A percentile compares a stretch with the other conserved stretches of the same genome.
Conservation (phyloP, 2,113 vertebrate genomes). For the Shinisaurus crocodilurus region DNA sequence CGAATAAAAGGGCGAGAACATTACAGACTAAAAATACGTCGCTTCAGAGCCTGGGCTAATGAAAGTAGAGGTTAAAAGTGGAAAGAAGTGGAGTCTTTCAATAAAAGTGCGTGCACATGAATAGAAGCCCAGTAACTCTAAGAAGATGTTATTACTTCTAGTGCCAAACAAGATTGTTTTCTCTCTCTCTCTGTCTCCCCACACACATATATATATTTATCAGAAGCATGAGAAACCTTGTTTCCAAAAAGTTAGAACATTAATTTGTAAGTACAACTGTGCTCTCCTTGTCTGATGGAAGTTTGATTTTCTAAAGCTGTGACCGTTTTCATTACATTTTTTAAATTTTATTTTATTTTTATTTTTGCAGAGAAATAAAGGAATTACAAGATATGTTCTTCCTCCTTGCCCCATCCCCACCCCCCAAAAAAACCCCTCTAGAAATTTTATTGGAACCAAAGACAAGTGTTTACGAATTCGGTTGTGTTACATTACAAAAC, state of each 20-base stretch:
- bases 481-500: too few species aligned
- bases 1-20: conserved; percentile 53
- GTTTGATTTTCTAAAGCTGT: conserved; percentile 20
- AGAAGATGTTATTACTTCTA: conserved; percentile 11
- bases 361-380: neutral
- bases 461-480: neutral
- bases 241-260: conserved; percentile 14
- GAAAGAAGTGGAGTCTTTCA: conserved; percentile 46
- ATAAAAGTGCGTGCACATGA: conserved; percentile 13
- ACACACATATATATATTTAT: too few species aligned
- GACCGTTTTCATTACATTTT: conserved; percentile 9
- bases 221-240: conserved; percentile 11
- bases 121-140: conserved; percentile 13
- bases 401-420: neutral
- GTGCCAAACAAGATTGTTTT: conserved; percentile 17
- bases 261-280: conserved; percentile 32
- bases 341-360: too few species aligned
- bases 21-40: conserved; percentile 46
- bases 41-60: conserved; percentile 43
- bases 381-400: conserved; percentile 20
- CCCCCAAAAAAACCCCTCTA: neutral
- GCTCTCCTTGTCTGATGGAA: neutral
- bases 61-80: conserved; percentile 56
- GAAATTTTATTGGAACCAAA: conserved; percentile 25
- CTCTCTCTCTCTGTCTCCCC: too few species aligned